Evolutionary conservation across 2,113 vertebrate species (phyloP), one percentile per base, ranked within the genome.

Genomic region (Barnardius zonarius): DNA sequence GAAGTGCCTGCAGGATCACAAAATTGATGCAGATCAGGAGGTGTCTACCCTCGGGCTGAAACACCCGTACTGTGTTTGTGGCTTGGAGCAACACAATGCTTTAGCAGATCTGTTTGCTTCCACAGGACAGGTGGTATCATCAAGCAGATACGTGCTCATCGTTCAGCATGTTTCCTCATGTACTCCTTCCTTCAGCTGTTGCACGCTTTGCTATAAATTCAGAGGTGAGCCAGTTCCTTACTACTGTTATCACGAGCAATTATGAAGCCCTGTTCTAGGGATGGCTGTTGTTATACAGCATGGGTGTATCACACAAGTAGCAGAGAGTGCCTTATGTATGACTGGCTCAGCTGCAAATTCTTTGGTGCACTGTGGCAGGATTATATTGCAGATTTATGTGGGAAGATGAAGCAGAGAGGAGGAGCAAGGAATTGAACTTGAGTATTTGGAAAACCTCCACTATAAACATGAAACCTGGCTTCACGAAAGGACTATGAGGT

Each of bases 391-490:
- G 46, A 87, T 85, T 75, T 82, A n/a, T 13, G 51, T 75, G 62
- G 13, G 25, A 90, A 75, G 70, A 83, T 41, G 76, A 76, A 35
- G 57, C 22, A 39, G 28, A 72, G 67, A 85, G 86, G 52, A 94
- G 37, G 52, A 83, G 27, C 13, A 48, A 80, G 52, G 35, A 88
- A 98, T 99, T 90, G 98, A 98, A 51, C 95, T 99, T 6, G 98
- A 99, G 14, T 99, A 98, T 90, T 95, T 99, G 62, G 98, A 99
- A 91, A 98, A 98, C 43, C 97, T 99, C 17, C 98, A 99, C 92
- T 97, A 97, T 44, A 99, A 98, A 90, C 98, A 99, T 2, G 98
- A 99, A 89, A 62, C 92, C 28, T 99, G 98, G 98, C 98, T 99
- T 27, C 80, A 96, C 18, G 95, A 98, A 93, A 97, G 97, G 79